Evolutionary conservation across 1,140 invertebrate species (phyloP).

Genomic region (Manduca sexta): DNA sequence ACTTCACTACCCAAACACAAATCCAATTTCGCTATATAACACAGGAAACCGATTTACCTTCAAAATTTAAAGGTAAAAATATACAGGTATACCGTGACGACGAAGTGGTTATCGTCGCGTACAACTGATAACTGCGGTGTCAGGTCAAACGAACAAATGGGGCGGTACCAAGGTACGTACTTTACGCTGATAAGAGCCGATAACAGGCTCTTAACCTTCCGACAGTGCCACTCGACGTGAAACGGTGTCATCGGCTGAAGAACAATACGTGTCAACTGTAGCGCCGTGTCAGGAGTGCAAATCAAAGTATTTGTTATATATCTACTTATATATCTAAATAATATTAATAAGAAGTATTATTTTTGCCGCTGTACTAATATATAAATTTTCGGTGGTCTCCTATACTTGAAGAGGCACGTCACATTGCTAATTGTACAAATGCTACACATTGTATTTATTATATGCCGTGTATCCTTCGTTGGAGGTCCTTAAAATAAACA

Average conservation of each 20-base stretch:
- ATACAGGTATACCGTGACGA: conserved; percentile 47
- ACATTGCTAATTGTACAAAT: too few relatives aligned
- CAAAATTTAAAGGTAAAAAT: conserved; percentile 2
- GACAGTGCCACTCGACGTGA: conserved; percentile 43
- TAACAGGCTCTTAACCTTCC: conserved; percentile 71
- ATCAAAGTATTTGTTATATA: too few relatives aligned
- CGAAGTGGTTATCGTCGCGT: conserved; percentile 54
- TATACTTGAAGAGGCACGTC: too few relatives aligned
- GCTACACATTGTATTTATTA: too few relatives aligned
- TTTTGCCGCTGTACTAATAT: too few relatives aligned
- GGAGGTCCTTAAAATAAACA: too few relatives aligned
- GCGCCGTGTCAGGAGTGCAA: too few relatives aligned
- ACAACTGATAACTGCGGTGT: conserved; percentile 66
- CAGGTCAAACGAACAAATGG: conserved; percentile 71
- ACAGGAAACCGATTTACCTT: not conserved
- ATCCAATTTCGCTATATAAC: not conserved
- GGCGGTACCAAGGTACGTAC: conserved; percentile 52
- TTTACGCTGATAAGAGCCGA: conserved; percentile 54
- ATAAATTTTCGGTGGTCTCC: too few relatives aligned
- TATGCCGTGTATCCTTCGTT: too few relatives aligned
- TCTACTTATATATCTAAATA: too few relatives aligned
- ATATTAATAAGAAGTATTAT: too few relatives aligned
- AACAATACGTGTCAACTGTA: not conserved
- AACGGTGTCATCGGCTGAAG: conserved; percentile 35
- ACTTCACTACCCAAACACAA: not conserved